Conservation (phyloP, 23 tunicate species). For the Pegea sp. region DNA sequence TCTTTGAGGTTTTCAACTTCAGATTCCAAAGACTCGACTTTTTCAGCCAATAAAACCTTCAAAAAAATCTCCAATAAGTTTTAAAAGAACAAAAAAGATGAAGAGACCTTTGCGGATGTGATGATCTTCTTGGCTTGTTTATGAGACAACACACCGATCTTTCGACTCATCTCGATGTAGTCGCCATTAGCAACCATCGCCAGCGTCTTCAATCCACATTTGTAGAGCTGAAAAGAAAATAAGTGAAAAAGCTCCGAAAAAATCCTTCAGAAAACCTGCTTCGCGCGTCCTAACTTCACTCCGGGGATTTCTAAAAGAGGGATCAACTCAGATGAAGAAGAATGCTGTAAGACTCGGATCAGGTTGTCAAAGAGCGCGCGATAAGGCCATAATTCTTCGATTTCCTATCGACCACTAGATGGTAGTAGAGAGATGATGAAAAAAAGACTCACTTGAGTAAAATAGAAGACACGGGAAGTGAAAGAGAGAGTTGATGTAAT, state of each 20-base stretch:
- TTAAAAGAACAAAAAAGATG: not conserved
- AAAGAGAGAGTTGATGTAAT: conserved; percentile 44
- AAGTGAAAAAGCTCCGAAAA: not conserved
- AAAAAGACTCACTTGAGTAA: conserved; percentile 26
- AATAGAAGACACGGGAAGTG: conserved; percentile 50
- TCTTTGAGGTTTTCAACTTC: conserved; percentile 43
- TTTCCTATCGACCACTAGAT: conserved; percentile 15
- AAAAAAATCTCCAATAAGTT: not conserved
- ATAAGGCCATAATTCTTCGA: conserved; percentile 76
- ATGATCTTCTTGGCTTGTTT: conserved; percentile 60
- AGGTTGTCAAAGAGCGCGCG: conserved; percentile 47
- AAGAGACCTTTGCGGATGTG: conserved; percentile 62
- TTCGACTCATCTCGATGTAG: conserved; percentile 3
- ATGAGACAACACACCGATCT: conserved; percentile 43
- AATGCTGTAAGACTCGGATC: conserved; percentile 47
- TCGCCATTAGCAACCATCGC: conserved; percentile 30
- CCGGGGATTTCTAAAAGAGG: conserved; percentile 80
- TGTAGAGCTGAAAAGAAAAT: conserved; percentile 25
- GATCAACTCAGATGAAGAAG: conserved; percentile 34
- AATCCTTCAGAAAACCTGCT: conserved; percentile 20
- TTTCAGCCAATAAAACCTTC: conserved; percentile 44
- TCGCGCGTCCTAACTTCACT: conserved; percentile 67
- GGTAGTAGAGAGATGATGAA: not conserved
- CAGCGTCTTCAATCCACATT: conserved; percentile 43
- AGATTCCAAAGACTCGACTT: conserved; percentile 43